Base-by-base conservation (phyloP, 2,113 vertebrate genomes). In the Datnioides undecimradiatus region DNA sequence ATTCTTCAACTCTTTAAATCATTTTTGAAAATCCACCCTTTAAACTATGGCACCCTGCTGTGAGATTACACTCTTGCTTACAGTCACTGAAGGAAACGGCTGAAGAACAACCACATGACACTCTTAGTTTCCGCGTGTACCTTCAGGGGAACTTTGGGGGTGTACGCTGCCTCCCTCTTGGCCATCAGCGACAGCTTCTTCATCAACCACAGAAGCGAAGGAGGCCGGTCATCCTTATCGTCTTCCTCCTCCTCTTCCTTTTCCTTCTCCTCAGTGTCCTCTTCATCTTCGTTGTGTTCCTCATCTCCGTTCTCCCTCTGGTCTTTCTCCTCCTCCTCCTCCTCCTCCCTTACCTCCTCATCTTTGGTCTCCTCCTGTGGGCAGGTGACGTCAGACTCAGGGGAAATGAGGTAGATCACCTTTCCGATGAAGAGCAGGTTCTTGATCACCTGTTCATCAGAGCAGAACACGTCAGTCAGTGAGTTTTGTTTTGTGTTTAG, bases 351-450 rank as follows among this genome's bases (percentile, higher is more conserved):
- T n/a, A n/a, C 34, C 17, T 73, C 60, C 8, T 43, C 83, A 12
- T 13, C 76, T 45, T 54, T 43, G 23, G 45, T 71, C 40, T 82
- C 79, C 3, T 76, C 81, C 43, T 79, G 29, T 19, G 62, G 8
- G 21, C 86, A 12, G 10, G 76, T 51, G 7, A 90, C 72, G 6
- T 94, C 92, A 17, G 90, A 93, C 76, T 95, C 92, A 3, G 96
- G 95, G 23, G 93, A 95, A 62, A 99, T 84, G 66, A 98, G 95
- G 90, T 97, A 97, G 41, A 99, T 92, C 81, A 98, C 96, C 88
- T 98, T 98, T 52, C 96, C 96, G 11, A 98, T 92, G 12, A 98
- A 99, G 78, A 99, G 91, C 79, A 99, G 94, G 87, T 99, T 99
- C 95, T 99, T 99, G 86, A 99, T 91, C 73, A 99, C 95, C 97